Evolutionary conservation across 2,113 vertebrate genomes (phyloP).

Genomic region (Coracopsis vasa): DNA sequence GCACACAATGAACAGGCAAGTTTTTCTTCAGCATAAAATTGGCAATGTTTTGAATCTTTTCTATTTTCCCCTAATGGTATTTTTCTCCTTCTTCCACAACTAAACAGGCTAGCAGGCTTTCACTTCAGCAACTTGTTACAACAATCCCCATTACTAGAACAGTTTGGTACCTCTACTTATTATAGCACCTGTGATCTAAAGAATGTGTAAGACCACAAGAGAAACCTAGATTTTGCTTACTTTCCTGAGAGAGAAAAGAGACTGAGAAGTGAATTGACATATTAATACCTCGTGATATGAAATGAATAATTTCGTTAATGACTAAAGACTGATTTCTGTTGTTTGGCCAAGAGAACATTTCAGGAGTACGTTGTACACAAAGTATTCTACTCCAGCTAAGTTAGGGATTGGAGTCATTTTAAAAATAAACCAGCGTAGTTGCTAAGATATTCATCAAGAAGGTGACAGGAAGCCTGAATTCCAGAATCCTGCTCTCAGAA

Average conservation of each 20-base stretch:
- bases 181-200: neutral
- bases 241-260: neutral
- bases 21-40: neutral
- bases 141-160: neutral
- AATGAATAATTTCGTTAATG: neutral
- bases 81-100: neutral
- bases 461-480: neutral
- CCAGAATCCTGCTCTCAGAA: neutral
- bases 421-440: conserved; percentile 40
- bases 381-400: neutral
- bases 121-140: neutral
- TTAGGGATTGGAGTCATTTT: neutral
- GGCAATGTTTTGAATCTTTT: neutral
- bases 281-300: neutral
- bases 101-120: neutral
- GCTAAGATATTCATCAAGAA: conserved; percentile 47
- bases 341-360: neutral
- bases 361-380: neutral
- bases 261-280: neutral
- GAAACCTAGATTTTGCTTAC: neutral
- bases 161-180: neutral
- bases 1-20: neutral
- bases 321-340: neutral
- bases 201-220: neutral
- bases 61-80: neutral